These are phyloP conservation scores for Bufo bufo DNA, from an alignment of 2,113 vertebrate genomes.

Conservation along the genomic window DNA sequence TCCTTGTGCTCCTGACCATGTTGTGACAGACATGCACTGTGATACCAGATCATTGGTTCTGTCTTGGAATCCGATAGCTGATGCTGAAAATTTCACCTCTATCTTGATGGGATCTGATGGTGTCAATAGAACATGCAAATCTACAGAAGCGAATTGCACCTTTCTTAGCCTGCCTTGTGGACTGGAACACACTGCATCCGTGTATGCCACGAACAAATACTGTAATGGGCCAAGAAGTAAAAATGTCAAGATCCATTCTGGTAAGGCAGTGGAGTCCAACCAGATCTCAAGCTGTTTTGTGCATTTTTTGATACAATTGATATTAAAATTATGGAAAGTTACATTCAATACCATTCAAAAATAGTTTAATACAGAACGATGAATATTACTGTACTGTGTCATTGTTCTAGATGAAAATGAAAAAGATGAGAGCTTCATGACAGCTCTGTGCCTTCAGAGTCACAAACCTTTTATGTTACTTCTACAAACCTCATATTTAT, in stretches of 20 bases:
- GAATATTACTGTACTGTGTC: no score
- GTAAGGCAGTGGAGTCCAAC: neutral
- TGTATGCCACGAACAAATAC: slow-evolving; percentile 63
- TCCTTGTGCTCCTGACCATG: slow-evolving; percentile 25
- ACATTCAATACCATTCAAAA: no score
- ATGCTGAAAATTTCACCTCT: slow-evolving; percentile 64
- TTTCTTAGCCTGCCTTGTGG: slow-evolving; percentile 72
- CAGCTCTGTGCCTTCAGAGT: no score
- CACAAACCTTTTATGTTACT: no score
- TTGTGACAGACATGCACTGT: slow-evolving; percentile 54
- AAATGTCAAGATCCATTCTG: neutral
- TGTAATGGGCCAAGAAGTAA: slow-evolving; percentile 68
- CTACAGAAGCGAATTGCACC: slow-evolving; percentile 65
- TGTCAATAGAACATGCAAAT: slow-evolving; percentile 66
- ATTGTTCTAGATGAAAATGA: no score
- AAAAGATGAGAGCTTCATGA: no score
- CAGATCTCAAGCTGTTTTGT: neutral
- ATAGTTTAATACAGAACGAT: no score
- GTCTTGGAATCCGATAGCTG: slow-evolving; percentile 70
- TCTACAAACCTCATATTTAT: no score
- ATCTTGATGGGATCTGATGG: slow-evolving; percentile 65
- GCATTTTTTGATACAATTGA: no score
- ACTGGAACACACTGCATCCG: slow-evolving; percentile 62
- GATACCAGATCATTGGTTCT: slow-evolving; percentile 55
- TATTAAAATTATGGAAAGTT: neutral